These are phyloP conservation scores for Apis dorsata DNA, from an alignment of 1,140 invertebrate species.

Conservation along the genomic window DNA sequence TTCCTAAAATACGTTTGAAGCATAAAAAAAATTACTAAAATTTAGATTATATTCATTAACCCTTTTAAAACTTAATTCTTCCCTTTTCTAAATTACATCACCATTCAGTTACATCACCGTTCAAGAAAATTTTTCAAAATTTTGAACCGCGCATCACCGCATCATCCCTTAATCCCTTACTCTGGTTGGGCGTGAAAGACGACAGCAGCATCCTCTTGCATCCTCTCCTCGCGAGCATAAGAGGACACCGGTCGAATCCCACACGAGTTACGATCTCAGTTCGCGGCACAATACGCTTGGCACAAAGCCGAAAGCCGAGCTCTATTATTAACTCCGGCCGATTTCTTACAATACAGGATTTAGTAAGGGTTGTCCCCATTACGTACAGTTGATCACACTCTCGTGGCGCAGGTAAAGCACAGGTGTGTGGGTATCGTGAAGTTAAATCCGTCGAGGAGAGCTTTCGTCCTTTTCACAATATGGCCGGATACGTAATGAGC, in stretches of 20 bases:
- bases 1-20: too few species aligned
- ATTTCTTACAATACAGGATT: constrained; percentile 74
- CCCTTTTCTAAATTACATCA: neutral
- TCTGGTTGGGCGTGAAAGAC: constrained; percentile 36
- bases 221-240: constrained; percentile 36
- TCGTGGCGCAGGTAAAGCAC: constrained; percentile 75
- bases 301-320: constrained; percentile 74
- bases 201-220: constrained; percentile 30
- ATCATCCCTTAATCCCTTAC: neutral
- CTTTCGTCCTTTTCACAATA: constrained; percentile 51
- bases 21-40: too few species aligned
- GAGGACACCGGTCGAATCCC: constrained; percentile 52
- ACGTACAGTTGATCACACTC: constrained; percentile 71
- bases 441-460: constrained; percentile 69
- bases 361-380: constrained; percentile 70
- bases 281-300: constrained; percentile 66
- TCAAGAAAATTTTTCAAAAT: neutral
- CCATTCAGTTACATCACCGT: too few species aligned
- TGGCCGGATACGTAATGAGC: constrained; percentile 47
- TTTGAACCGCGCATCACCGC: neutral
- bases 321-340: constrained; percentile 77
- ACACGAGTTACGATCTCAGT: constrained; percentile 56
- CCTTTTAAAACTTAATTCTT: too few species aligned
- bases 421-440: constrained; percentile 75
- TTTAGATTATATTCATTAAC: too few species aligned